Percentiles rank a stretch among this genome's conserved stretches.
Conservation (phyloP, 2,797 vertebrate species). For the Atherinosoma microstoma region DNA sequence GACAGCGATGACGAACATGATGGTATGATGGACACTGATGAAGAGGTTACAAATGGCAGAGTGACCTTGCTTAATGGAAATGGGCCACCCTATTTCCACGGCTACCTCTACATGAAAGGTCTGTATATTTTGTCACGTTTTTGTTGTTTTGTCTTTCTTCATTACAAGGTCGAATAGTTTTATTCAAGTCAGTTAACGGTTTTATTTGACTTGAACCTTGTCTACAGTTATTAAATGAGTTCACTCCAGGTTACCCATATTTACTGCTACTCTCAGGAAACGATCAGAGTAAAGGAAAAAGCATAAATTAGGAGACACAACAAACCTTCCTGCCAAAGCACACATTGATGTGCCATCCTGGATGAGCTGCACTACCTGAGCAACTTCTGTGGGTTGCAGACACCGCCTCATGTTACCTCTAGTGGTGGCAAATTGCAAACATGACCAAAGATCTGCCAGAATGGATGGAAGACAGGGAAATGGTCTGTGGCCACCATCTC, state of each 20-base stretch:
- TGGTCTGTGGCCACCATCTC: too few relatives aligned
- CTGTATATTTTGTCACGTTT: conserved; percentile 12
- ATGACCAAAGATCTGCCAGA: too few relatives aligned
- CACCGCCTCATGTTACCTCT: too few relatives aligned
- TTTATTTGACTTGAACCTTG: not conserved
- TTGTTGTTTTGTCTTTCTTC: not conserved
- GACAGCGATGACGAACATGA: conserved; percentile 95
- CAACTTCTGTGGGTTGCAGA: too few relatives aligned
- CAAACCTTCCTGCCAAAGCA: too few relatives aligned
- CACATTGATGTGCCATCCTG: too few relatives aligned
- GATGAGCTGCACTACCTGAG: too few relatives aligned
- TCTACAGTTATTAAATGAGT: not conserved
- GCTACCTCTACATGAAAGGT: conserved; percentile 97
- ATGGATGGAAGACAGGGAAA: too few relatives aligned
- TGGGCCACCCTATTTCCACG: conserved; percentile 92
- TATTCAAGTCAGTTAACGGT: too few relatives aligned
- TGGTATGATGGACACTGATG: conserved; percentile 91
- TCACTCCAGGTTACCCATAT: not conserved
- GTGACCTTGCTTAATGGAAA: conserved; percentile 89
- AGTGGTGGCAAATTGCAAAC: too few relatives aligned
- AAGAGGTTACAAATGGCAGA: conserved; percentile 89
- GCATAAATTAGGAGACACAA: not conserved
- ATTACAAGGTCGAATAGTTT: not conserved
- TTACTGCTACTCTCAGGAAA: not conserved
- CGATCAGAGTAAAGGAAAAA: conserved; percentile 2